A percentile compares a stretch with the other conserved stretches of the same genome.
phyloP scores from a whole-genome alignment of 2,797 vertebrate species.

The Pantherophis alleghaniensis region DNA sequence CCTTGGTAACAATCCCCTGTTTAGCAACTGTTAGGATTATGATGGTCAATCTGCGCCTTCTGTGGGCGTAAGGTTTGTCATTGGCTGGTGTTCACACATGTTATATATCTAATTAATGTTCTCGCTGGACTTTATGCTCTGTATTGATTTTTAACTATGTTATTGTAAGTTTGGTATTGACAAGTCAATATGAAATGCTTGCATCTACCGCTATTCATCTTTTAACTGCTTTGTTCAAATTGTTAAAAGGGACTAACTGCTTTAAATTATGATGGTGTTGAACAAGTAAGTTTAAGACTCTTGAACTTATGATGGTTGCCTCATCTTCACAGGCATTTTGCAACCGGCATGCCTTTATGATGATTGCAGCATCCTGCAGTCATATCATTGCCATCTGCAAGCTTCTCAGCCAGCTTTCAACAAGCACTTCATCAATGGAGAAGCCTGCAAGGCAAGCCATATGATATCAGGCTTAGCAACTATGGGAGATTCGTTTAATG shows the following conservation, averaged over 20 bases:
- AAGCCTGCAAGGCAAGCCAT: not conserved
- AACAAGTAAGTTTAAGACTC: not conserved
- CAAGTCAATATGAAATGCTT: not conserved
- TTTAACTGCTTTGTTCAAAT: not conserved
- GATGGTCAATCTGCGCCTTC: no score
- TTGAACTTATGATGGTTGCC: not conserved
- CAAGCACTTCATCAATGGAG: not conserved
- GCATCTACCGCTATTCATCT: not conserved
- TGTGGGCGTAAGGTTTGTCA: no score
- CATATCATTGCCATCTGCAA: not conserved
- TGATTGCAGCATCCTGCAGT: not conserved
- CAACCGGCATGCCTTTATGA: not conserved
- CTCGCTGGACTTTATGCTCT: no score
- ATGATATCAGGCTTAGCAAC: not conserved
- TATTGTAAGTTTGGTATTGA: no score
- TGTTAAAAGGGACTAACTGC: not conserved
- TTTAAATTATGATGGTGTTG: not conserved
- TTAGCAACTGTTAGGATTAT: not conserved
- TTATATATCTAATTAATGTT: no score
- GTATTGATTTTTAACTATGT: no score
- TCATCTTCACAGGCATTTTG: not conserved
- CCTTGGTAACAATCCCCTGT: not conserved
- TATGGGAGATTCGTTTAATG: not conserved
- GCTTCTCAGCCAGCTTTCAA: not conserved
- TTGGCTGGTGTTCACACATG: no score